Evolutionary conservation across 1,140 invertebrate species (phyloP).

Genomic region (Psilanteris sp.): DNA sequence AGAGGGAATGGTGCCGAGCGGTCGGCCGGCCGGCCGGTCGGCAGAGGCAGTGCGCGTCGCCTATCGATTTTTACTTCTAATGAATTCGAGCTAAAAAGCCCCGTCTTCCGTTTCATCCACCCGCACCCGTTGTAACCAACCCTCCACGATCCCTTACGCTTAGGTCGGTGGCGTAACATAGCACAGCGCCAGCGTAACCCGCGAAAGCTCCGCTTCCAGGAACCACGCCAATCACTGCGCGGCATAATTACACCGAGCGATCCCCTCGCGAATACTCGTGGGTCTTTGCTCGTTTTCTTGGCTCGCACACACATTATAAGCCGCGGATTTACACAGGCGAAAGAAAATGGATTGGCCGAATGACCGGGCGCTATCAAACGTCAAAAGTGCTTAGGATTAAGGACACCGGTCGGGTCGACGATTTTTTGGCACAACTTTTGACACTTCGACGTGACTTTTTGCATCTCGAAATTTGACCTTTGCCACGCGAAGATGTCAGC

Average conservation of each 20-base stretch:
- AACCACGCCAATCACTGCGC: constrained; percentile 79
- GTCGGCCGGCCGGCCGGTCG: constrained; percentile 51
- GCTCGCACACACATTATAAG: constrained; percentile 63
- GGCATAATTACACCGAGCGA: constrained; percentile 77
- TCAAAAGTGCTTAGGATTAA: too few species aligned
- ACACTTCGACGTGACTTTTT: too few species aligned
- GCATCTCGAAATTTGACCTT: too few species aligned
- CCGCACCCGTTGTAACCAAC: constrained; percentile 59
- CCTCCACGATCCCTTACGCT: constrained; percentile 61
- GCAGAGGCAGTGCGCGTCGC: constrained; percentile 72
- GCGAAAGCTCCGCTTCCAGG: constrained; percentile 73
- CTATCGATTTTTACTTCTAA: constrained; percentile 80
- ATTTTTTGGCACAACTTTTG: too few species aligned
- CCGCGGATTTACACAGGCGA: constrained; percentile 42
- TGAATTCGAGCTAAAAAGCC: constrained; percentile 79
- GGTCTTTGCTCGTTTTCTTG: constrained; percentile 69
- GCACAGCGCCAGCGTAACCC: constrained; percentile 63
- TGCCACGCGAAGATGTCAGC: too few species aligned
- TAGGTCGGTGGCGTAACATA: constrained; percentile 56
- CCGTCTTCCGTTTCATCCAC: constrained; percentile 58
- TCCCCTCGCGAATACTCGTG: constrained; percentile 69
- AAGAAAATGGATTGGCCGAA: constrained; percentile 36
- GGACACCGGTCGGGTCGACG: too few species aligned
- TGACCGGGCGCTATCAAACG: too few species aligned
- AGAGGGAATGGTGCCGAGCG: constrained; percentile 67